A percentile compares a stretch with the other conserved stretches of the same genome.
phyloP scores from a whole-genome alignment of 2,797 vertebrate genomes.

The Spinus pinus region DNA sequence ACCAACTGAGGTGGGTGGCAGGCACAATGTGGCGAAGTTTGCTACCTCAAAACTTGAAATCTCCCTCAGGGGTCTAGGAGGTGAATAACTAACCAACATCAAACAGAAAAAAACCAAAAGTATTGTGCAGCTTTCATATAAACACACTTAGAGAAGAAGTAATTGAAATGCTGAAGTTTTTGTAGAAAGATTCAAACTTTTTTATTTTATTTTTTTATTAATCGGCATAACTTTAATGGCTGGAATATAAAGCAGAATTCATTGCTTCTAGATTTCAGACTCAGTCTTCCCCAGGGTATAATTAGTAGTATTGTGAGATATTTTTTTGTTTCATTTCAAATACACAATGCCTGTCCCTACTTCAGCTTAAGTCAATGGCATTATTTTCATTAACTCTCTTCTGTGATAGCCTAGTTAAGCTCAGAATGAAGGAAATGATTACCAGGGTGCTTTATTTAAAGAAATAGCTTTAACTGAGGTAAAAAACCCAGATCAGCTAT shows the following conservation, averaged over 20 bases:
- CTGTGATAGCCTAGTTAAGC: not conserved
- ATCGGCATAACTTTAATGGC: not conserved
- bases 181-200: not conserved
- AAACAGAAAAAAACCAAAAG: not conserved
- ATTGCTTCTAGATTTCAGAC: not conserved
- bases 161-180: not conserved
- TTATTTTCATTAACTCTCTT: not conserved
- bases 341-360: not conserved
- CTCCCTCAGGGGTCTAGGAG: not conserved
- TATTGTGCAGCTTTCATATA: not conserved
- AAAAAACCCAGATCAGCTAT: fast-evolving
- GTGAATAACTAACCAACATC: not conserved
- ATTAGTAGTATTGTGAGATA: not conserved
- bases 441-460: not conserved
- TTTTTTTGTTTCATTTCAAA: not conserved
- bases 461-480: not conserved
- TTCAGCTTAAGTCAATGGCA: not conserved
- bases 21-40: not conserved
- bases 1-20: not conserved
- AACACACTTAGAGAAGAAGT: not conserved
- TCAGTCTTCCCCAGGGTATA: not conserved
- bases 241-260: not conserved
- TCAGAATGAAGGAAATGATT: not conserved
- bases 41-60: constrained; percentile 4
- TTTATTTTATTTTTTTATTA: not conserved